phyloP scores from a whole-genome alignment of 2,113 vertebrate genomes.

The Pygoscelis adeliae region DNA sequence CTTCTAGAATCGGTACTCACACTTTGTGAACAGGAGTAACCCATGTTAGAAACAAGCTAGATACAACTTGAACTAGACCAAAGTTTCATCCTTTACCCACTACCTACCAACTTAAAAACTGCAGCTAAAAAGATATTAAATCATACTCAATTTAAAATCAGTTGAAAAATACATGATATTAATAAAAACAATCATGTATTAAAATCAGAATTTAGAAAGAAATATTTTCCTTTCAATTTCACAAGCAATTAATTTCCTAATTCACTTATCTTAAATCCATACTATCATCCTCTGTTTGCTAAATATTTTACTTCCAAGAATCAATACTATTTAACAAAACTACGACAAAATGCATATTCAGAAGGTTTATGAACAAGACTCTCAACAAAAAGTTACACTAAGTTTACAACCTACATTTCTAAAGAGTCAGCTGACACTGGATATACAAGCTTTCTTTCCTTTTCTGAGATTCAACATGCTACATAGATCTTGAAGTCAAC shows the following conservation, averaged over 20 bases:
- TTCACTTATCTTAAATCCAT: not conserved
- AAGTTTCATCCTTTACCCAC: not conserved
- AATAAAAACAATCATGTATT: not conserved
- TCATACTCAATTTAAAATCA: not conserved
- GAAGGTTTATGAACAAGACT: not conserved
- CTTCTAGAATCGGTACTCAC: not conserved
- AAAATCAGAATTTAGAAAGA: not conserved
- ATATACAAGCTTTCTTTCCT: not conserved
- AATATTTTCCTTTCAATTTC: not conserved
- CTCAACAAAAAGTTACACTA: not conserved
- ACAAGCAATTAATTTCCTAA: not conserved
- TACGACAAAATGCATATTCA: not conserved
- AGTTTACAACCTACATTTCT: not conserved
- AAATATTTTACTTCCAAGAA: not conserved
- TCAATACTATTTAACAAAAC: not conserved
- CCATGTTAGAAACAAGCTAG: not conserved
- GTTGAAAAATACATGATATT: not conserved
- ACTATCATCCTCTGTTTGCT: not conserved
- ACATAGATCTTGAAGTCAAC: not conserved
- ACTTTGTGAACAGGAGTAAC: not conserved
- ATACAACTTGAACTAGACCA: not conserved
- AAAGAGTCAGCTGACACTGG: not conserved
- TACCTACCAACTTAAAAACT: not conserved
- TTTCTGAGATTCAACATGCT: not conserved
- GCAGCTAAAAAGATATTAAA: not conserved